Base-by-base conservation (phyloP, 2,888 invertebrate genomes). In the Ischnura elegans region DNA sequence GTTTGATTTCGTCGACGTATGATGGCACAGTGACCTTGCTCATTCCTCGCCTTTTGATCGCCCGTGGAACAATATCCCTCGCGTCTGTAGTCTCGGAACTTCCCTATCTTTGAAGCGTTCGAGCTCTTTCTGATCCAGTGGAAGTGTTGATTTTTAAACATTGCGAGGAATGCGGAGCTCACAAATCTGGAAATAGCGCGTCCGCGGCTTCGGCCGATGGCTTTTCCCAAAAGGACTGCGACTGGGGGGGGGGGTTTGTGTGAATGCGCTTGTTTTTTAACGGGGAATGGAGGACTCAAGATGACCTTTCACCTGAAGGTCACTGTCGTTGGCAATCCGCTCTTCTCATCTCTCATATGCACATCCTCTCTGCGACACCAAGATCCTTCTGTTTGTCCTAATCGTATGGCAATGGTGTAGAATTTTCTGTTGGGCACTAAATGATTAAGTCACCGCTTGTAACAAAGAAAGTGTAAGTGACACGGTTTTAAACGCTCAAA, bases 171-270 rank as follows among this genome's bases (percentile, higher is more conserved):
- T 10, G 76, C 36, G 76, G 76, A 36, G 76, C 76, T n/a, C 76
- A 76, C 29, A 76, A 76, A 76, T 76, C 76, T 76, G 76, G 76
- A 76, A 76, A 76, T 76, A 76, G 76, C 76, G 16, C 76, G 66
- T 47, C n/a, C n/a, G n/a, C n/a, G n/a, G n/a, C n/a, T n/a, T n/a
- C 36, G 8, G 25, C 76, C 76, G 76, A 76, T 76, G 29, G 76
- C 76, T 76, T 76, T 76, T 76, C 76, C 76, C 29, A 76, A 76
- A 76, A 36, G 76, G 76, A 29, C 29, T 25, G 61, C 51, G 51
- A 51, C 4, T 1, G 47, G 13, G 13, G 13, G 47, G 47, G 13
- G 13, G 47, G 47, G 47, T n/a, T n/a, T n/a, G n/a, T n/a, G n/a
- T n/a, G n/a, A n/a, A n/a, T n/a, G n/a, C n/a, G n/a, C n/a, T n/a